Percentiles rank a stretch among this genome's conserved stretches.
Evolutionary conservation across 2,797 vertebrate genomes (phyloP).

Genomic region (Takifugu ocellatus): DNA sequence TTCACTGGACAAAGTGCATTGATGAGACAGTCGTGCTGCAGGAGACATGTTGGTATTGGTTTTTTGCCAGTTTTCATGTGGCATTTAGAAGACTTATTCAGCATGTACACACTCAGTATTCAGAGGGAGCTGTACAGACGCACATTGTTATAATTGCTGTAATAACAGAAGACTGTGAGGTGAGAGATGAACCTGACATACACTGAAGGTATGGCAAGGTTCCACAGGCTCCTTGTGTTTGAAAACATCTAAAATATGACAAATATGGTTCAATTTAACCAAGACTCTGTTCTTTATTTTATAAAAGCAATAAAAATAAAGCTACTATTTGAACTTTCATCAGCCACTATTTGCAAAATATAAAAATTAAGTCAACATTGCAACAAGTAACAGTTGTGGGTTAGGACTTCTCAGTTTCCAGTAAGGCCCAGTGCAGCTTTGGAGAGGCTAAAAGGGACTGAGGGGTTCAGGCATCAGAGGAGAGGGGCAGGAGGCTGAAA

Average conservation of each 20-base stretch:
- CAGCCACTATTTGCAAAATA: slow-evolving; percentile 55
- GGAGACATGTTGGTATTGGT: too few species aligned
- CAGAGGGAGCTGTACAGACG: slow-evolving; percentile 23
- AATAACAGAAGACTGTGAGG: slow-evolving; percentile 1
- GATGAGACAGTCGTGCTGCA: too few species aligned
- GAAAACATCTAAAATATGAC: slow-evolving; percentile 36
- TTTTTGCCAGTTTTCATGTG: neutral
- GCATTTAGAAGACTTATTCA: slow-evolving; percentile 22
- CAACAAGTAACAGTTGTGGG: slow-evolving; percentile 14
- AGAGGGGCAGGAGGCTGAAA: slow-evolving; percentile 44
- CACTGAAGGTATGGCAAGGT: slow-evolving; percentile 21
- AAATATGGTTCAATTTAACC: slow-evolving; percentile 39
- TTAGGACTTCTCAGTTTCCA: slow-evolving; percentile 23
- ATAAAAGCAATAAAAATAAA: slow-evolving; percentile 52
- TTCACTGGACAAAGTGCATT: too few species aligned
- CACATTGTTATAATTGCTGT: slow-evolving; percentile 13
- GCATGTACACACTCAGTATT: slow-evolving; percentile 35
- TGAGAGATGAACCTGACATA: slow-evolving; percentile 17
- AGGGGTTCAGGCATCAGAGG: slow-evolving; percentile 33
- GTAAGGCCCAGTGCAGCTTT: slow-evolving; percentile 15
- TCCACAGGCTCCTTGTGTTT: slow-evolving; percentile 29
- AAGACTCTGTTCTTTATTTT: slow-evolving; percentile 46
- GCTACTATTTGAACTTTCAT: slow-evolving; percentile 18
- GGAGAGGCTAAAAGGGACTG: slow-evolving; percentile 9
- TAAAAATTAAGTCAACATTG: slow-evolving; percentile 67